Conservation (phyloP, 2,113 vertebrate genomes). For the Emberiza fucata region DNA sequence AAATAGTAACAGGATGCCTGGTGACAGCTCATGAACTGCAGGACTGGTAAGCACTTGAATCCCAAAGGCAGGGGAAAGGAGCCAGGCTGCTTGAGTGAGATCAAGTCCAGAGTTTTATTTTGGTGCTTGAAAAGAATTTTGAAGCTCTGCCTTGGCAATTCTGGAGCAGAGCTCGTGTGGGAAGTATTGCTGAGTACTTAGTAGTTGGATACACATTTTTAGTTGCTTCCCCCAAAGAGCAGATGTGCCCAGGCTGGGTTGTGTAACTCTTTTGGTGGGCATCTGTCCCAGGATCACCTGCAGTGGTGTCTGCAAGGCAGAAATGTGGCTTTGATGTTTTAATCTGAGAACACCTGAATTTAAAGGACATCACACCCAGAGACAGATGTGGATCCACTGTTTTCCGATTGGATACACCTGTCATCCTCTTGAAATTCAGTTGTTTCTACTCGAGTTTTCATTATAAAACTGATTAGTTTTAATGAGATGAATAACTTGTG, state of each 20-base stretch:
- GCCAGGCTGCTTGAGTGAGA: neutral
- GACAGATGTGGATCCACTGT: neutral
- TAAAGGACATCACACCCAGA: neutral
- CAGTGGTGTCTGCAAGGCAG: neutral
- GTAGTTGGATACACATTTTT: neutral
- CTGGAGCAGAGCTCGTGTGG: neutral
- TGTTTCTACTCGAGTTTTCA: neutral
- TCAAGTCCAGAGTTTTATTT: neutral
- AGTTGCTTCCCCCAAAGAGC: neutral
- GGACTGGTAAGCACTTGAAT: neutral
- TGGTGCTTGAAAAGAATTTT: neutral
- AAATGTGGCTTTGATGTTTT: neutral
- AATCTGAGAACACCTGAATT: neutral
- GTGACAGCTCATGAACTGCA: neutral
- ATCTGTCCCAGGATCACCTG: neutral
- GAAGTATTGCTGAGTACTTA: neutral
- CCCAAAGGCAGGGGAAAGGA: neutral
- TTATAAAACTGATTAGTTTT: neutral
- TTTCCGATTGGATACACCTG: neutral
- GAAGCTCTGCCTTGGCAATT: neutral
- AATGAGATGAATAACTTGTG: neutral
- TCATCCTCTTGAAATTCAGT: neutral
- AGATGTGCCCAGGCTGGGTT: neutral
- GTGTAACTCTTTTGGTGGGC: neutral
- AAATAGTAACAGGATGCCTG: neutral